These are phyloP conservation scores for Sesia bembeciformis DNA, from an alignment of 2,888 invertebrate species.

Conservation along the genomic window DNA sequence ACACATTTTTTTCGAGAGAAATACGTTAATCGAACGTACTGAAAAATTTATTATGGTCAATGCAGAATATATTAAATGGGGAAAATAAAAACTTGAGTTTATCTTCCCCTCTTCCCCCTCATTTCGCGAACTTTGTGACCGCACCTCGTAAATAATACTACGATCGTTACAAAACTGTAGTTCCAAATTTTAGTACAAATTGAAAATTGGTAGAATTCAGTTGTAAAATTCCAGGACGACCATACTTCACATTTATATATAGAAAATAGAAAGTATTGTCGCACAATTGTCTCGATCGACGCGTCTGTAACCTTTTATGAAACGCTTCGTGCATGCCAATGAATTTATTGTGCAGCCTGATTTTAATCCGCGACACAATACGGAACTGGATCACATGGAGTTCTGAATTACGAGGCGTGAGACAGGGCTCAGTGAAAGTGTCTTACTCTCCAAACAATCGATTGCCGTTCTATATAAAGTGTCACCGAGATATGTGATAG, in stretches of 20 bases:
- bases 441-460: conserved; percentile 57
- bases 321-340: conserved; percentile 47
- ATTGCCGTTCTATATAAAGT: conserved; percentile 49
- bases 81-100: too few species aligned
- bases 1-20: too few species aligned
- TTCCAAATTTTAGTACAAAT: too few species aligned
- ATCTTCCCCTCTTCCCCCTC: too few species aligned
- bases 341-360: conserved; percentile 38
- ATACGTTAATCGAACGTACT: too few species aligned
- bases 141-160: too few species aligned
- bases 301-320: not conserved
- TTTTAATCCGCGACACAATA: conserved; percentile 46
- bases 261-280: conserved; percentile 54
- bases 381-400: conserved; percentile 51
- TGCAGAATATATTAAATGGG: too few species aligned
- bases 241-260: conserved; percentile 3
- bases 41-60: too few species aligned
- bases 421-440: conserved; percentile 57
- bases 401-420: conserved; percentile 51
- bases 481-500: conserved; percentile 54
- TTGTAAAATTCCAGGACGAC: too few species aligned
- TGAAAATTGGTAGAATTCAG: too few species aligned
- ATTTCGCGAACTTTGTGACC: too few species aligned
- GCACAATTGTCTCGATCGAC: conserved; percentile 25
- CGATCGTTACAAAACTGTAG: too few species aligned